Evolutionary conservation across 2,888 invertebrate genomes (phyloP).

Genomic region (Parnassius glacialis): DNA sequence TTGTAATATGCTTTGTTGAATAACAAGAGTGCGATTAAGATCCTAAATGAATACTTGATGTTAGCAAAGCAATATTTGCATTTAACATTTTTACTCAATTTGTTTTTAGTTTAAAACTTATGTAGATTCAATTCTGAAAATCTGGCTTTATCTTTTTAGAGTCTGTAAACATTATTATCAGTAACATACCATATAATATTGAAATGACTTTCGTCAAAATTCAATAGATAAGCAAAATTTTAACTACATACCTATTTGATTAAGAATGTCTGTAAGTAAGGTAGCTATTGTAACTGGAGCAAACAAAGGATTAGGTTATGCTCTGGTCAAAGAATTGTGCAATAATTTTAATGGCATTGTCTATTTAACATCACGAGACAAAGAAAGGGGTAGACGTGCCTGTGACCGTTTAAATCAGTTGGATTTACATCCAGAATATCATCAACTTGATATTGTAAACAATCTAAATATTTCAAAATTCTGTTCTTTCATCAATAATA

Average conservation of each 20-base stretch:
- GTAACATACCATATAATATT: neutral
- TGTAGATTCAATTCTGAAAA: too few relatives aligned
- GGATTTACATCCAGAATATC: slow-evolving; percentile 76
- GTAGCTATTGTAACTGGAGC: slow-evolving; percentile 83
- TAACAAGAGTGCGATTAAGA: too few relatives aligned
- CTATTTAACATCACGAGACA: slow-evolving; percentile 85
- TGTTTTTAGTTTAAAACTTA: too few relatives aligned
- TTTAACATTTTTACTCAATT: too few relatives aligned
- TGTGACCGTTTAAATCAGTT: slow-evolving; percentile 76
- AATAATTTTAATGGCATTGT: slow-evolving; percentile 84
- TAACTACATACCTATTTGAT: neutral
- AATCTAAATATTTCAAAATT: slow-evolving; percentile 79
- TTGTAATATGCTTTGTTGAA: too few relatives aligned
- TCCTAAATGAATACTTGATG: too few relatives aligned
- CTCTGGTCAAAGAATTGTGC: slow-evolving; percentile 84
- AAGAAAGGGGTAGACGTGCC: slow-evolving; percentile 78
- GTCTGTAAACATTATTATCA: neutral
- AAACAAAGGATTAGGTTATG: slow-evolving; percentile 87
- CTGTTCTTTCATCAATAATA: slow-evolving; percentile 72
- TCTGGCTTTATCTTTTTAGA: too few relatives aligned
- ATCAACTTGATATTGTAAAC: slow-evolving; percentile 85
- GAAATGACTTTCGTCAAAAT: neutral
- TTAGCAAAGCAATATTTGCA: too few relatives aligned
- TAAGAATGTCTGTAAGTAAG: slow-evolving; percentile 45
- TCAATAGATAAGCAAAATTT: neutral